Conservation (phyloP, 2,113 vertebrate genomes). For the Anhinga rufa region DNA sequence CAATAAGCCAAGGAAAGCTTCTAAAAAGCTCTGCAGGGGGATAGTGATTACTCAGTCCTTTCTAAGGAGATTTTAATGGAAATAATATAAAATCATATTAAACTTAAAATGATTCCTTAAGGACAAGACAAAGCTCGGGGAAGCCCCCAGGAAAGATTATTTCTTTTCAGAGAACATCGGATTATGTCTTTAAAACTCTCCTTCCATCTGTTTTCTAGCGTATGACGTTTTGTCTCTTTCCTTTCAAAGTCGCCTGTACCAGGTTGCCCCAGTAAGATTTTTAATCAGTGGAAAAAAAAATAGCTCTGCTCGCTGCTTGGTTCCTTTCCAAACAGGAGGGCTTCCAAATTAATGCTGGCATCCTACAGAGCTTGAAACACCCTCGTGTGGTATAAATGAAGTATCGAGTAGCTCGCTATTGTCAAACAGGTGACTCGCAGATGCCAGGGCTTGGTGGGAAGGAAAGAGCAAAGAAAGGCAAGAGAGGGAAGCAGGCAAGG, state of each 20-base stretch:
- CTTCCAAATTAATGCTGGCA: constrained; percentile 1
- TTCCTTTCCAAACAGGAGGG: neutral
- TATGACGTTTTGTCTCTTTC: neutral
- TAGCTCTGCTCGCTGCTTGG: neutral
- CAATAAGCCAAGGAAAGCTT: neutral
- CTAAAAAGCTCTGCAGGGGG: neutral
- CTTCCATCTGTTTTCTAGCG: neutral
- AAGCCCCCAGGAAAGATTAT: neutral
- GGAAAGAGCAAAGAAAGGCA: neutral
- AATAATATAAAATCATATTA: neutral
- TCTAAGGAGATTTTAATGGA: neutral
- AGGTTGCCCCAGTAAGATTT: neutral
- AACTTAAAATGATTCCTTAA: neutral
- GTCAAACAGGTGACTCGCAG: neutral
- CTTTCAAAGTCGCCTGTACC: neutral
- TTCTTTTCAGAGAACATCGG: neutral
- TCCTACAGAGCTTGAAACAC: constrained; percentile 2
- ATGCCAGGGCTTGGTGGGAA: neutral
- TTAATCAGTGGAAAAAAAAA: neutral
- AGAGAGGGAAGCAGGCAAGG: neutral
- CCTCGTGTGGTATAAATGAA: constrained; percentile 1
- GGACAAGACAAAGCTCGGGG: neutral
- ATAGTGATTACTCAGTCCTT: neutral
- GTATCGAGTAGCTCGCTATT: neutral
- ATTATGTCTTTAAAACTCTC: neutral